Base-by-base conservation (phyloP, 1,140 invertebrate species). In the Acromyrmex charruanus region DNA sequence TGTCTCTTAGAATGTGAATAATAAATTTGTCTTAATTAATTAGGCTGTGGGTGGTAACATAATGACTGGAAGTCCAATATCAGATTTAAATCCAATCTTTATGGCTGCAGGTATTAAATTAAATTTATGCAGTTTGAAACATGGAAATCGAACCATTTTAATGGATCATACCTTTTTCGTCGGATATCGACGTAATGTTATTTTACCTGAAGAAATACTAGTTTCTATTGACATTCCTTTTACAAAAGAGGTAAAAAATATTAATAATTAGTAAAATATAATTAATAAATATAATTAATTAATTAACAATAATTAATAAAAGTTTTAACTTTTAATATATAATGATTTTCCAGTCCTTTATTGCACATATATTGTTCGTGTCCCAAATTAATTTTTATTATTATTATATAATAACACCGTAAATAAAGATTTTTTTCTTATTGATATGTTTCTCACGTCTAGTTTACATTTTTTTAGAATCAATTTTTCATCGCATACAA, bases 21-120 rank as follows among this genome's bases (percentile, higher is more conserved):
- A 84, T 44, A 59, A 61, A 25, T 61, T 9, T 72, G 44, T 82
- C 21, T 74, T n/a, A 28, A 79, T 75, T 88, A 66, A 58, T 68
- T 69, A 97, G 94, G 97, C 98, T 51, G 94, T 99, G 25, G 98
- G 98, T 66, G 98, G 99, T 35, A 99, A 99, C 94, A 98, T 99
- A 69, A 97, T 99, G 95, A 99, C 98, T 0, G 98, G 98, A 18
- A 99, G 98, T 95, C 99, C 99, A 0, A 99, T 99, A 93, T 99
- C 98, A 12, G 99, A 99, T 95, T 96, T 99, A 92, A 99, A 99
- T 95, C 99, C 99, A 21, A 97, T 99, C 87, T 97, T 99, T 86
- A 97, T 99, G 96, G 98, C 98, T 16, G 97, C 97, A 80, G 96
- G 96, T 85, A 92, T 95, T 7, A 94, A 94, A 71, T 89, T 95